Percentiles rank a stretch among this genome's conserved stretches.
These are phyloP conservation scores for Heliconius himera DNA, from an alignment of 1,140 invertebrate genomes.

Conservation along the genomic window DNA sequence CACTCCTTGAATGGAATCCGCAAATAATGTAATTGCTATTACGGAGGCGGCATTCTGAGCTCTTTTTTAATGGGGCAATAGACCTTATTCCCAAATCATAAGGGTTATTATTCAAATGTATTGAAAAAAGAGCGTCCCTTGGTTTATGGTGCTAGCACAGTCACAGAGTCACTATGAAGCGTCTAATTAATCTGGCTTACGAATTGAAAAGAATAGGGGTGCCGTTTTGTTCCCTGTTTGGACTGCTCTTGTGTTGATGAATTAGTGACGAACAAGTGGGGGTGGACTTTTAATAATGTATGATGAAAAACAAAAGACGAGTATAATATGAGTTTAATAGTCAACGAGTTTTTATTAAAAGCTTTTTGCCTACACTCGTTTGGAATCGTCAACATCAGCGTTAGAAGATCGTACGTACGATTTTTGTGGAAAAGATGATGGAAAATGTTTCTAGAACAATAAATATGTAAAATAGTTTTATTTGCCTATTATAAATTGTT, in stretches of 20 bases:
- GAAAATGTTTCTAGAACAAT: too few species aligned
- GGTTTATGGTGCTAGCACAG: constrained; percentile 36
- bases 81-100: neutral
- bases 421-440: too few species aligned
- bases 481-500: neutral
- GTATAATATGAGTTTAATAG: neutral
- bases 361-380: neutral
- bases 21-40: constrained; percentile 38
- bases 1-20: constrained; percentile 37
- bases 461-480: too few species aligned
- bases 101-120: constrained; percentile 26
- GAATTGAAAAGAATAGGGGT: constrained; percentile 36
- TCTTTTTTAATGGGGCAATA: constrained; percentile 10
- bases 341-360: constrained; percentile 3
- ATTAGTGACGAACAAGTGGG: constrained; percentile 32
- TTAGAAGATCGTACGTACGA: too few species aligned
- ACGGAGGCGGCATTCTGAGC: neutral
- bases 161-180: constrained; percentile 54
- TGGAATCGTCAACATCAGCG: neutral
- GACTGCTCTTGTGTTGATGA: constrained; percentile 38
- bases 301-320: constrained; percentile 17
- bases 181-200: constrained; percentile 64
- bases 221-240: constrained; percentile 45
- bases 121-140: constrained; percentile 35
- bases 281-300: constrained; percentile 22